Evolutionary conservation across 2,113 vertebrate genomes (phyloP), one percentile per base, ranked within the genome.

Genomic region (Bathybates hornii): DNA sequence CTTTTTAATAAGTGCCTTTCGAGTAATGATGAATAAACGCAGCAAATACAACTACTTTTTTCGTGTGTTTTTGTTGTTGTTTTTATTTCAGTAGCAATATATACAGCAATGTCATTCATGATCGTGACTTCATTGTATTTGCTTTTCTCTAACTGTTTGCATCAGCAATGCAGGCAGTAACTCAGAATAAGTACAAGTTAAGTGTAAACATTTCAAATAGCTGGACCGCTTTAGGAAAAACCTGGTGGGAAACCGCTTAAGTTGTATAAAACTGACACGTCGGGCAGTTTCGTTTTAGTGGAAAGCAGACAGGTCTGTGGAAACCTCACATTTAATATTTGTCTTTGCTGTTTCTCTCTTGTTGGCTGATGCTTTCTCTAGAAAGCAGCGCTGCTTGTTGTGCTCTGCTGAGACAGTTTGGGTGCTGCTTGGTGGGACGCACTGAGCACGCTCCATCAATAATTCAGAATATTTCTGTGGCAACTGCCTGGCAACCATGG

Each of bases 391-490:
- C 83, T 80, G 87, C 85, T 78, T 19, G 79, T 21, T 76, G 81
- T 52, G 86, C 80, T 87, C 90, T 90, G 94, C 73, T 88, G 90
- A 92, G 92, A 94, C 92, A 73, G 93, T 93, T 91, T 87, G 89
- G 89, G 81, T 85, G 89, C 87, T 63, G 86, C 91, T 89, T 83
- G 34, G 38, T 91, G 93, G 94, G 93, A 94, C 90, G n/a, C 16
- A 56, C 7, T 81, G 92, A 93, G 91, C 89, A 29, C 53, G 24
- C 68, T 17, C 83, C 91, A 97, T 97, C 92, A 97, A 97, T 97
- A 96, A 97, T 97, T 95, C 94, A 97, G 38, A 34, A 81, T 90
- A 93, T 94, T 93, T 94, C 94, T 93, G 88, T 94, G 95, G 96
- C 88, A 94, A 95, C 94, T 68, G 95, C 93, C 88, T 92, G 95